Evolutionary conservation across 2,113 vertebrate species (phyloP).

Genomic region (Nothoprocta pentlandii): DNA sequence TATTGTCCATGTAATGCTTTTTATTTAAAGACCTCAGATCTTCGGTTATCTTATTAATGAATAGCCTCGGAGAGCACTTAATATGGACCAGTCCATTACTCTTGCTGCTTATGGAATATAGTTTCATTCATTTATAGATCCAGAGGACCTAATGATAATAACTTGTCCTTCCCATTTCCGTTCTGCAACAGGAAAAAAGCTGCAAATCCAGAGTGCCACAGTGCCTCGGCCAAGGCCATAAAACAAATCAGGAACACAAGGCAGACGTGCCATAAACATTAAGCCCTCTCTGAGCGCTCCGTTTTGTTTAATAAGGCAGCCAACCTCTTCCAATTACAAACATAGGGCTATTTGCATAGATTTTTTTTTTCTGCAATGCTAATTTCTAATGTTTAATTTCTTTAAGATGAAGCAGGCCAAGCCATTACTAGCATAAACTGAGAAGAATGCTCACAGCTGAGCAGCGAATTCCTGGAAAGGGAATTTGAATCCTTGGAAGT

Average conservation of each 20-base stretch:
- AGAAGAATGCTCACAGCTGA: background rate
- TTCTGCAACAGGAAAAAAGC: background rate
- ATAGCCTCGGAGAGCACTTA: conserved; percentile 2
- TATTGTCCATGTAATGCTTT: background rate
- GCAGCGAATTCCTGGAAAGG: conserved; percentile 34
- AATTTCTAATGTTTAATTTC: background rate
- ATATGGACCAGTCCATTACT: background rate
- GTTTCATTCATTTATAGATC: conserved; percentile 8
- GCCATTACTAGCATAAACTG: background rate
- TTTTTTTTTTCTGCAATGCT: conserved; percentile 47
- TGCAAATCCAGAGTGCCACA: background rate
- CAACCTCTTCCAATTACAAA: background rate
- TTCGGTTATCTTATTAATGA: conserved; percentile 31
- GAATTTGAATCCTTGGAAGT: conserved; percentile 18
- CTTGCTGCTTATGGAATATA: background rate
- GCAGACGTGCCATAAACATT: accelerated
- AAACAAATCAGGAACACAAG: background rate
- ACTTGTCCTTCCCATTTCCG: background rate
- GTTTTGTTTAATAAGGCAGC: background rate
- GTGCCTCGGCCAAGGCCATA: background rate
- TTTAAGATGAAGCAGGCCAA: conserved; percentile 22
- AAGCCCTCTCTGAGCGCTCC: accelerated
- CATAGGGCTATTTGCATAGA: background rate
- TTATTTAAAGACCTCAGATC: background rate
- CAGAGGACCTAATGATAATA: background rate